Evolutionary conservation across 2,797 vertebrate genomes (phyloP), one percentile per base, ranked within the genome.

Genomic region (Varecia variegata): DNA sequence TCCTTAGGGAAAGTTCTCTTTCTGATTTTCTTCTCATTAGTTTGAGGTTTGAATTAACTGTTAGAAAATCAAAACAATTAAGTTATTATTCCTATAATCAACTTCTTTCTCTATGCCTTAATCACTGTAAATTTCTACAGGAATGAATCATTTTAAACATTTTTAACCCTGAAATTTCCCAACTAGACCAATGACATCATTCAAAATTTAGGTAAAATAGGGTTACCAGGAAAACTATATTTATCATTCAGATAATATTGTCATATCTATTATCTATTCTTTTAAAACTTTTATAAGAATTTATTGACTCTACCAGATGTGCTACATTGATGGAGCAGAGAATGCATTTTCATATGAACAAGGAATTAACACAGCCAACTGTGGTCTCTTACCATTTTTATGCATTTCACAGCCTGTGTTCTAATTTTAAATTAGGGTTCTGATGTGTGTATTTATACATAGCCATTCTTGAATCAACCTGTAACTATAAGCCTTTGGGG

Each of bases 401-500:
- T 93, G 67, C 5, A 84, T 76, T 96, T 97, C 67, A 68, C 83
- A 96, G 56, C 43, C 20, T 54, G 74, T 74, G 87, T 68, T 88
- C 70, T 98, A 93, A 87, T 96, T 98, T 97, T 97, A 90, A 98
- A 97, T 96, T 94, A 92, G 86, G 93, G 88, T 97, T 97, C 54
- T 87, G 95, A 93, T 95, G 94, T 87, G 25, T 73, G 82, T 97
- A 98, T 98, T 97, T 96, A 98, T 87, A 98, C 18, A 88, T 71
- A 96, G 56, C 80, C 91, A 82, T 97, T 96, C 80, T 97, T 97
- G 90, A 98, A 96, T 97, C 96, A 97, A 98, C 98, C 95, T 98
- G 94, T 56, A 47, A 98, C 85, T 98, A 93, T 97, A 93, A 92
- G 92, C 54, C 98, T 97, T 92, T 94, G 94, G 94, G 97, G 97